Evolutionary conservation across 2,797 vertebrate species (phyloP), one percentile per base, ranked within the genome.

Genomic region (Borostomias antarcticus): DNA sequence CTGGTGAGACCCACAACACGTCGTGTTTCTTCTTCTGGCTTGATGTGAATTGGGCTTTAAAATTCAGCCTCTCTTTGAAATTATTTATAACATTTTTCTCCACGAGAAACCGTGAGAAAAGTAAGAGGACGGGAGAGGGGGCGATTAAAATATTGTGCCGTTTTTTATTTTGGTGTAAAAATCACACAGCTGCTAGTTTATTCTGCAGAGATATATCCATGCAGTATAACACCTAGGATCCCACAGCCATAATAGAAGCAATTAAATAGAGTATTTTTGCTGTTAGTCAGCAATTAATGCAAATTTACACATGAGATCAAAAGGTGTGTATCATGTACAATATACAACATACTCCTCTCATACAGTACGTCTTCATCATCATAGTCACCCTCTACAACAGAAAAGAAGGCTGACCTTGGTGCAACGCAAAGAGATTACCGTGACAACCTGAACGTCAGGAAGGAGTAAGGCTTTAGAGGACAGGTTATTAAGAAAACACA

Each of bases 121-220:
- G 28, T 11, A 28, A 67, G 6, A 40, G 35, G 62, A 23, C 52
- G 28, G 77, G 83, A 81, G 82, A 75, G 66, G n/a, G 79, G 68
- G 67, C 53, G 64, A 84, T 93, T 95, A 96, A 98, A 97, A 96
- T 95, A 95, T 90, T 95, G 93, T 94, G 93, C 94, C 90, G 84
- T 94, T 92, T 96, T n/a, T 96, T 96, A 95, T 96, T 92, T 89
- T 95, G 93, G 91, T 96, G 92, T 95, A 96, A 97, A 98, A 95
- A 96, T 95, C 93, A 96, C 93, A 96, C 91, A 95, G 89, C 86
- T 95, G 95, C 94, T 95, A 96, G 93, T 95, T 92, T 91, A 94
- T 92, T 95, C 94, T 96, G 94, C 94, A 93, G 93, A 93, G 94
- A 95, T 93, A 94, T 91, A 94, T 94, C 93, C 94, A 95, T 95